Percentiles rank a stretch among this genome's conserved stretches.
These are phyloP conservation scores for Chrysomela aeneicollis DNA, from an alignment of 2,888 invertebrate species.

Conservation along the genomic window DNA sequence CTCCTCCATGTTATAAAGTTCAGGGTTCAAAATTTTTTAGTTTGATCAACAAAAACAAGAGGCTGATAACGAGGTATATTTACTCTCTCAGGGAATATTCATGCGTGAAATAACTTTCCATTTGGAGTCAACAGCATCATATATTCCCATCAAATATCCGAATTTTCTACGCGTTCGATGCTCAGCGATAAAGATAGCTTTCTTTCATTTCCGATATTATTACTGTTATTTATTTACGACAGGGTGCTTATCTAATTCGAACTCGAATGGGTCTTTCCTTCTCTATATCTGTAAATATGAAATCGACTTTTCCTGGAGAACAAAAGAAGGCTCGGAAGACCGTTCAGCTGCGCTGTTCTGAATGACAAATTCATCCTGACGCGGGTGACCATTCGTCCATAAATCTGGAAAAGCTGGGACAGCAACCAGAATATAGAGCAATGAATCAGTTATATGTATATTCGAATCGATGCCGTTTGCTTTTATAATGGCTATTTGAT, in stretches of 20 bases:
- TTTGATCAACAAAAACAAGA: too few relatives aligned
- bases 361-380: slow-evolving; percentile 38
- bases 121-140: slow-evolving; percentile 1
- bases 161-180: slow-evolving; percentile 46
- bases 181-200: slow-evolving; percentile 44
- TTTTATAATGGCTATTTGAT: too few relatives aligned
- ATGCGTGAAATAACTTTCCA: background rate
- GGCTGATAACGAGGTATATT: too few relatives aligned
- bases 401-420: slow-evolving; percentile 17
- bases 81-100: background rate
- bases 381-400: slow-evolving; percentile 32
- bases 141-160: slow-evolving; percentile 20
- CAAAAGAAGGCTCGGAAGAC: slow-evolving; percentile 33
- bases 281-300: slow-evolving; percentile 42
- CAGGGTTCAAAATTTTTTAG: too few relatives aligned
- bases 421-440: background rate
- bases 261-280: slow-evolving; percentile 35
- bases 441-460: background rate
- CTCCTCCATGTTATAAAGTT: too few relatives aligned
- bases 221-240: slow-evolving; percentile 54
- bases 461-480: background rate
- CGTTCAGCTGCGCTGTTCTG: slow-evolving; percentile 38
- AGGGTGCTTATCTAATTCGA: slow-evolving; percentile 52
- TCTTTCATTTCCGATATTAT: slow-evolving; percentile 55
- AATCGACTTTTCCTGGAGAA: slow-evolving; percentile 44